These are phyloP conservation scores for Microchirus variegatus DNA, from an alignment of 2,797 vertebrate species.

Conservation along the genomic window DNA sequence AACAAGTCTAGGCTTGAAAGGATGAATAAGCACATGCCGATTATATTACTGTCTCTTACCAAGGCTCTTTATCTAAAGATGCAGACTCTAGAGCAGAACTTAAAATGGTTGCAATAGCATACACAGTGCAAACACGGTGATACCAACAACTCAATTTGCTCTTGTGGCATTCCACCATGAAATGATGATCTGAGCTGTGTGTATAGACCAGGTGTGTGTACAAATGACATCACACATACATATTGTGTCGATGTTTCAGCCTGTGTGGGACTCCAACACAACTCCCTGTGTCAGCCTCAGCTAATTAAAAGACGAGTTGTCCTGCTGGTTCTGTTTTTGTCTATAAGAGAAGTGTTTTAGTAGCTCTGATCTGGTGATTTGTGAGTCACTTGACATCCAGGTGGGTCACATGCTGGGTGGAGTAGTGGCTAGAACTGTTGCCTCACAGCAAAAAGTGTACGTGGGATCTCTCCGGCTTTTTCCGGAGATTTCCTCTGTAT, in stretches of 20 bases:
- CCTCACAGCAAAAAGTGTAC: too few relatives aligned
- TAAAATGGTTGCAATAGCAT: background rate
- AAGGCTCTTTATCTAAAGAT: conserved; percentile 8
- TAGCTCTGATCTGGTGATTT: background rate
- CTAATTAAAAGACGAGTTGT: conserved; percentile 30
- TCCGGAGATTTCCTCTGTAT: too few relatives aligned
- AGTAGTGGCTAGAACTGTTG: too few relatives aligned
- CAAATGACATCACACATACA: conserved; percentile 10
- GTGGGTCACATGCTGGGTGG: too few relatives aligned
- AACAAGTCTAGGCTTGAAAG: conserved; percentile 3
- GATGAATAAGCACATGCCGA: conserved; percentile 1
- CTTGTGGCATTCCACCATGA: background rate
- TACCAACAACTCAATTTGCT: background rate
- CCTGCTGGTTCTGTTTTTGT: background rate
- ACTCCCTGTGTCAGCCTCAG: background rate
- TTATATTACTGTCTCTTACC: background rate
- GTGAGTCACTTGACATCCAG: background rate
- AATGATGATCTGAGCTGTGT: conserved; percentile 13
- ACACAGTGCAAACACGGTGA: conserved; percentile 1
- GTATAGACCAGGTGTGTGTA: conserved; percentile 36
- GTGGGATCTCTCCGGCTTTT: too few relatives aligned
- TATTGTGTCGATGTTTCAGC: conserved; percentile 2
- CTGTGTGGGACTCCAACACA: background rate
- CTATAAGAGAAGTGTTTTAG: too few relatives aligned
- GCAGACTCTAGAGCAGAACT: conserved; percentile 2